phyloP scores from a whole-genome alignment of 2,888 invertebrate genomes.

The Homarus gammarus region DNA sequence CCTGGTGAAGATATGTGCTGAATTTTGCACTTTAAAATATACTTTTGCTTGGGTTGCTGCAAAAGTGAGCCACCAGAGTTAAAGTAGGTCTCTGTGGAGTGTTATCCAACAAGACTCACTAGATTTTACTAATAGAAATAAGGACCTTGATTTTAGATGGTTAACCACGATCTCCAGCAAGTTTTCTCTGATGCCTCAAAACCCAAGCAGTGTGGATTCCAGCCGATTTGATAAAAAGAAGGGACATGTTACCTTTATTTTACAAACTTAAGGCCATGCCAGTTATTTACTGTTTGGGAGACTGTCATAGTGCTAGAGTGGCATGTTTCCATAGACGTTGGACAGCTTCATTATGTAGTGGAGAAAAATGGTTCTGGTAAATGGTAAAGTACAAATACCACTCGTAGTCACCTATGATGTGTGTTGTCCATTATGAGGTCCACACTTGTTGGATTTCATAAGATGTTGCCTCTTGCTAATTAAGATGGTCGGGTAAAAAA shows the following conservation, averaged over 20 bases:
- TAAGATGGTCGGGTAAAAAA: constrained; percentile 14
- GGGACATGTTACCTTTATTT: constrained; percentile 4
- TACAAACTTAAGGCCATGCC: constrained; percentile 32
- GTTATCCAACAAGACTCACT: background rate
- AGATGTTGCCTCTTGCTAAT: constrained; percentile 25
- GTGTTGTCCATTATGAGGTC: constrained; percentile 29
- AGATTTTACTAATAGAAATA: constrained; percentile 31
- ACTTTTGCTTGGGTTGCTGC: background rate
- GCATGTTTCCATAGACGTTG: constrained; percentile 5
- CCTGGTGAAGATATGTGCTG: constrained; percentile 39
- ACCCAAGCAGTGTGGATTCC: constrained; percentile 45
- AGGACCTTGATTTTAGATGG: constrained; percentile 39
- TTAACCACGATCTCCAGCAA: constrained; percentile 46
- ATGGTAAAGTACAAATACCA: constrained; percentile 62
- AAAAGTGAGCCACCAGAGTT: background rate
- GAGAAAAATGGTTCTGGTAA: constrained; percentile 43
- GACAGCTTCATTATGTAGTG: constrained; percentile 33
- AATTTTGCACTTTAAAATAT: constrained; percentile 36
- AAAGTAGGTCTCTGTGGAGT: constrained; percentile 6
- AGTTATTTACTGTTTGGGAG: constrained; percentile 13
- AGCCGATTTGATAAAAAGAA: constrained; percentile 24
- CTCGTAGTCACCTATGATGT: constrained; percentile 46
- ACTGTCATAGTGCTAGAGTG: constrained; percentile 30
- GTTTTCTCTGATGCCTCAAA: constrained; percentile 50
- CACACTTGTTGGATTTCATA: background rate